These are phyloP conservation scores for Seison nebaliae DNA, from an alignment of 1,140 invertebrate genomes.

Conservation along the genomic window DNA sequence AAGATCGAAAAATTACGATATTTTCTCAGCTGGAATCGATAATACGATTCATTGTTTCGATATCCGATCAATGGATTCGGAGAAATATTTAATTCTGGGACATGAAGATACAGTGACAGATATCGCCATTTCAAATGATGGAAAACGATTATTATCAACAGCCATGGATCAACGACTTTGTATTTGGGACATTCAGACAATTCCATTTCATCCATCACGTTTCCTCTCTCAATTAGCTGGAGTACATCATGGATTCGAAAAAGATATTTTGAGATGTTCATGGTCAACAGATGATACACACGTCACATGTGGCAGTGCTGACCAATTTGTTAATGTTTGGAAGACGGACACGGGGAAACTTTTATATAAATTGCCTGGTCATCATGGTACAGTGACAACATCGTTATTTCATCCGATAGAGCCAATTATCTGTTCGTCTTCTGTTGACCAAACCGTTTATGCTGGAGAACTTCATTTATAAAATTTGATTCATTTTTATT, in stretches of 20 bases:
- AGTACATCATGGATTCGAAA: not conserved
- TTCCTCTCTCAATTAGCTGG: conserved; percentile 11
- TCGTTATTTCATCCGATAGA: conserved; percentile 81
- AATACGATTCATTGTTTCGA: conserved; percentile 96
- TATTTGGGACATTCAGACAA: conserved; percentile 80
- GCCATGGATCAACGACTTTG: conserved; percentile 90
- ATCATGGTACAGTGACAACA: conserved; percentile 85
- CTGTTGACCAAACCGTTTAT: conserved; percentile 80
- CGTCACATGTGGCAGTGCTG: conserved; percentile 64
- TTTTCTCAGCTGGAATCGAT: conserved; percentile 67
- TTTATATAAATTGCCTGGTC: conserved; percentile 83
- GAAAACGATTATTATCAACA: conserved; percentile 70
- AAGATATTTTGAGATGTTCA: conserved; percentile 38
- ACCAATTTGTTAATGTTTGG: conserved; percentile 85
- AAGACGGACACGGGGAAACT: conserved; percentile 60
- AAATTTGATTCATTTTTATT: too few relatives aligned
- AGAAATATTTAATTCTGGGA: conserved; percentile 53
- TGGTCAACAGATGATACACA: conserved; percentile 58
- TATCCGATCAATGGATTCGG: conserved; percentile 56
- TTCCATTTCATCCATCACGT: conserved; percentile 71
- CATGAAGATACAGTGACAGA: conserved; percentile 85
- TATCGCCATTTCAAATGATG: conserved; percentile 64
- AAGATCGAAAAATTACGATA: conserved; percentile 71
- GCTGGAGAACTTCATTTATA: conserved; percentile 61
- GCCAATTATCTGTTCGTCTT: conserved; percentile 66